Base-by-base conservation (phyloP, 92 coral and sea anemone genomes). In the Palythoa grandis region DNA sequence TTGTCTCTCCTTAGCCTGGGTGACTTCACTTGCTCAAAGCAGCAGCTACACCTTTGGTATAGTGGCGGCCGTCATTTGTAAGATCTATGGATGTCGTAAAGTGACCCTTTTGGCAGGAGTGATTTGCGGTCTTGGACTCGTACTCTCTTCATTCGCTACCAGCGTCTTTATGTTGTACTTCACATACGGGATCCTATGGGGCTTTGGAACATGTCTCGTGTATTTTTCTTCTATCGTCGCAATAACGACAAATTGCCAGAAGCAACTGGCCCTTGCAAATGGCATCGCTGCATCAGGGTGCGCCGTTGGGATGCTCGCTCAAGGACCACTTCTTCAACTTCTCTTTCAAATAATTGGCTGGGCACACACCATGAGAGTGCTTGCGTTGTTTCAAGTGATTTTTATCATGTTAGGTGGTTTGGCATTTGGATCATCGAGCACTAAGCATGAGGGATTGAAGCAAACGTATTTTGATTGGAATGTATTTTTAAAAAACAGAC, bases 131-230 rank as follows among this genome's bases (percentile, higher is more conserved):
- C 43, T 86, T 15, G 95, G 93, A 14, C 87, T 92, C 0, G 16
- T 82, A 3, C 70, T 78, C 12, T 87, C 95, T 9, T 92, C 95
- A 23, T 90, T 83, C 69, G 88, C 95, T 11, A 75, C 83, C 3
- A 85, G 85, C 82, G 79, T 92, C 60, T 82, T 72, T 67, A 67
- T 78, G 35, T 70, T 92, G 60, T 92, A 90, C 85, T 56, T 92
- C 58, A 92, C 95, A 22, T 92, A 88, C 78, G 91, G 95, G 63
- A 82, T 88, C 13, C 71, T 90, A 67, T 73, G 83, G 72, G 95
- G 95, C 10, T 82, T 92, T 35, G 95, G 95, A 23, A 87, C 89
- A 19, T 89, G 95, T 80, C 88, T 87, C 58, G 67, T 86, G 71
- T 92, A 89, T 72, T 86, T 82, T n/a, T 47, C 92, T 56, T 76